Evolutionary conservation across 2,888 invertebrate species (phyloP), one percentile per base, ranked within the genome.

Genomic region (Ormyrus thymus): DNA sequence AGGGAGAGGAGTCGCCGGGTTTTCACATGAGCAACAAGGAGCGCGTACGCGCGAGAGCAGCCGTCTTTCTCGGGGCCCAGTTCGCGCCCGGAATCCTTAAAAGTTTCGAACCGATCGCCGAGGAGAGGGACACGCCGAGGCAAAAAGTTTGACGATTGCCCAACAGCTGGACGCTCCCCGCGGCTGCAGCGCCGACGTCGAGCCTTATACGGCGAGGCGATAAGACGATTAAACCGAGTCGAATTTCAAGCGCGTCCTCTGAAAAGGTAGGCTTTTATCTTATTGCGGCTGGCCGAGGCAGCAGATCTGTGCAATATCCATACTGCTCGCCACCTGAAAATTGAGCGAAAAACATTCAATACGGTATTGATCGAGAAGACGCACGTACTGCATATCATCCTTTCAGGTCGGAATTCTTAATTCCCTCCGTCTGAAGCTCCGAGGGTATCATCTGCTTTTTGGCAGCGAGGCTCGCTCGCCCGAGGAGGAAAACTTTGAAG

Each of bases 401-500:
- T 29, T 29, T 29, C 29, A 29, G 29, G 29, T 2, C 29, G 1
- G 29, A 29, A 29, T 29, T 29, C 29, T 29, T 29, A 29, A 29
- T 29, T 29, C 29, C 29, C 4, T 29, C 29, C 4, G 29, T 29
- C 29, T 29, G 29, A 29, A 4, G 29, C 29, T 29, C 29, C 29
- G 29, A 4, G 29, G 29, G 29, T 62, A 62, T 68, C 68, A 78
- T 81, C 61, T 68, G 71, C 10, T 53, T 76, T 71, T 78, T 15
- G 72, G 64, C 58, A 29, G 53, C 68, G 15, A 29, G 29, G 29
- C 56, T 68, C 65, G 69, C 62, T 61, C 53, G 56, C 0, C 48
- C 6, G 46, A n/a, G 80, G 80, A 83, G 84, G 88, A 89, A 88
- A 88, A 89, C 88, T 89, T 89, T 87, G 87, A 87, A 89, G 89